Percentiles rank a stretch among this genome's conserved stretches.
Evolutionary conservation across 1,140 invertebrate species (phyloP).

Genomic region (Paramacrobiotus metropolitanus): DNA sequence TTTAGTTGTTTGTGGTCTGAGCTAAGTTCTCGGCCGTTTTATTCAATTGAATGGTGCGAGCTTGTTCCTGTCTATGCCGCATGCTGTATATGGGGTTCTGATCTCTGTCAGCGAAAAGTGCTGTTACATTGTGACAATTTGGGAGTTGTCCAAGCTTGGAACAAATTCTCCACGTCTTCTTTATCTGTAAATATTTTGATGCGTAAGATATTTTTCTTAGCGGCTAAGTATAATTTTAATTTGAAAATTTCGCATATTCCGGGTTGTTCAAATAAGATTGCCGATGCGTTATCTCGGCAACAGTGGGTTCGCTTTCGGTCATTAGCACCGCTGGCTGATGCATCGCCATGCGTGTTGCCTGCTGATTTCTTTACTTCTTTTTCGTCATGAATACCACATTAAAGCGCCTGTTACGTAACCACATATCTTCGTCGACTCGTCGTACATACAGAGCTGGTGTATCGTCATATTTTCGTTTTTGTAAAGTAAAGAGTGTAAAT

Average conservation of each 20-base stretch:
- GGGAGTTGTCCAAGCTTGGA: background rate
- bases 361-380: too few species aligned
- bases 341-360: background rate
- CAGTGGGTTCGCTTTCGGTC: background rate
- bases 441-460: background rate
- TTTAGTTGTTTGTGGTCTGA: background rate
- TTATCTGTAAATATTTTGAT: background rate
- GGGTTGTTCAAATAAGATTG: background rate
- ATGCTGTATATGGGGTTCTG: background rate
- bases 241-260: background rate
- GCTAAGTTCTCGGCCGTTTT: background rate
- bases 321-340: background rate
- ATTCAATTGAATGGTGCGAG: background rate
- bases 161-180: background rate
- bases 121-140: background rate
- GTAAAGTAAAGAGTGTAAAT: too few species aligned
- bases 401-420: background rate
- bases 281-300: background rate
- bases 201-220: background rate
- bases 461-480: background rate
- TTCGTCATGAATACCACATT: background rate
- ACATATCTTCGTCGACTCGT: background rate
- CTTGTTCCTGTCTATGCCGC: background rate
- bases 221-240: background rate
- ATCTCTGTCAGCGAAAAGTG: background rate